Conservation (phyloP, 2,888 invertebrate species). For the Miltochrista miniata region DNA sequence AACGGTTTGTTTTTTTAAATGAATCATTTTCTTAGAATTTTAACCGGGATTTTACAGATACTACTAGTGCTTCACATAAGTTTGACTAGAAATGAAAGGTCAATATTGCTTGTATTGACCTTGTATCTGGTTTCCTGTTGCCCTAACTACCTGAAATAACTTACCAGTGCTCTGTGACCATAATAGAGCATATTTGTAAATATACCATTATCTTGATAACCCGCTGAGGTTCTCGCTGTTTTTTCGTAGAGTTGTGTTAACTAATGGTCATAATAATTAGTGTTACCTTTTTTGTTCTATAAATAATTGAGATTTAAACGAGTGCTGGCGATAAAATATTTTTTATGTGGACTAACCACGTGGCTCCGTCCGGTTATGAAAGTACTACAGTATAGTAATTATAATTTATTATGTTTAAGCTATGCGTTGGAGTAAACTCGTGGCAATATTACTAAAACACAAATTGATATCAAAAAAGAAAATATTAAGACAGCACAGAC, state of each 20-base stretch:
- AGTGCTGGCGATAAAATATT: too few relatives aligned
- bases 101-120: slow-evolving; percentile 4
- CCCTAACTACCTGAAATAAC: slow-evolving; percentile 5
- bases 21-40: slow-evolving; percentile 23
- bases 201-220: slow-evolving; percentile 13
- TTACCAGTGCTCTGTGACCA: not conserved
- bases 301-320: too few relatives aligned
- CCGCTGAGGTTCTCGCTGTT: slow-evolving; percentile 4
- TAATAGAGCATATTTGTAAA: slow-evolving; percentile 11
- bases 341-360: too few relatives aligned
- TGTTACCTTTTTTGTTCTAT: too few relatives aligned
- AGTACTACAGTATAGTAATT: too few relatives aligned
- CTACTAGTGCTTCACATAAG: not conserved
- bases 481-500: too few relatives aligned
- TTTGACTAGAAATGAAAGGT: slow-evolving; percentile 9
- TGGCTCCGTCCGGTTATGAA: too few relatives aligned
- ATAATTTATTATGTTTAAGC: too few relatives aligned
- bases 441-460: too few relatives aligned
- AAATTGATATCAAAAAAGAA: too few relatives aligned
- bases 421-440: too few relatives aligned
- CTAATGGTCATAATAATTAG: too few relatives aligned
- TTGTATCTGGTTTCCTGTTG: slow-evolving; percentile 18
- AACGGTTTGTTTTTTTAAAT: not conserved
- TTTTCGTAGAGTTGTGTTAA: slow-evolving; percentile 9
- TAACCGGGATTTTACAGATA: slow-evolving; percentile 18